A percentile compares a stretch with the other conserved stretches of the same genome.
Conservation (phyloP, 2,888 invertebrate genomes). For the Calephelis perditalis region DNA sequence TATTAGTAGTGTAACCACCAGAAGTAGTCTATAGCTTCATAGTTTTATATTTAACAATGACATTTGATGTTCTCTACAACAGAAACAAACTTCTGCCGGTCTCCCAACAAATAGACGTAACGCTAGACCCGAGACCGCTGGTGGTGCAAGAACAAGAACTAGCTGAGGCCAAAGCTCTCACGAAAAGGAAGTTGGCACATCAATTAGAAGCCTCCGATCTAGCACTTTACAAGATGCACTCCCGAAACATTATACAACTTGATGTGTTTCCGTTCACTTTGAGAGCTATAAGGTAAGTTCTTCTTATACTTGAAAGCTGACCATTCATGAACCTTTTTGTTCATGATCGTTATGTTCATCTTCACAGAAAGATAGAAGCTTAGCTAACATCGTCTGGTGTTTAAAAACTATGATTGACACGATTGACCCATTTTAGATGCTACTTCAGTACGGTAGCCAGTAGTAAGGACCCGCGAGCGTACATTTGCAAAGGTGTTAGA, state of each 20-base stretch:
- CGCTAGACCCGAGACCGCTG: conserved; percentile 82
- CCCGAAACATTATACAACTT: conserved; percentile 82
- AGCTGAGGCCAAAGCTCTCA: conserved; percentile 79
- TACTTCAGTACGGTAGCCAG: too few species aligned
- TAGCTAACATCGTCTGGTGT: too few species aligned
- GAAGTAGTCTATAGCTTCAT: too few species aligned
- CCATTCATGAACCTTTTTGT: not conserved
- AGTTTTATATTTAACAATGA: not conserved
- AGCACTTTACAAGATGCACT: conserved; percentile 79
- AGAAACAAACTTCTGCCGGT: conserved; percentile 79
- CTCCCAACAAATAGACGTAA: conserved; percentile 81
- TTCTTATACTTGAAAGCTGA: too few species aligned
- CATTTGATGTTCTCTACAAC: conserved; percentile 7
- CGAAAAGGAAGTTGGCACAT: conserved; percentile 82
- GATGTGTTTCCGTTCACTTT: conserved; percentile 81
- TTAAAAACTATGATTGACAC: too few species aligned
- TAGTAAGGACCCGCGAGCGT: too few species aligned
- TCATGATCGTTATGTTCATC: too few species aligned
- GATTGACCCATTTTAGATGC: too few species aligned
- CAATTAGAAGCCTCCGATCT: conserved; percentile 84
- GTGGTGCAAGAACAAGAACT: conserved; percentile 79
- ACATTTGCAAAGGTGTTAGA: too few species aligned
- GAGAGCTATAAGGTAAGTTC: conserved; percentile 71
- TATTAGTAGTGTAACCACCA: too few species aligned
- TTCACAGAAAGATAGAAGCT: too few species aligned